Base-by-base conservation (phyloP, 2,113 vertebrate species). In the Sprattus sprattus region DNA sequence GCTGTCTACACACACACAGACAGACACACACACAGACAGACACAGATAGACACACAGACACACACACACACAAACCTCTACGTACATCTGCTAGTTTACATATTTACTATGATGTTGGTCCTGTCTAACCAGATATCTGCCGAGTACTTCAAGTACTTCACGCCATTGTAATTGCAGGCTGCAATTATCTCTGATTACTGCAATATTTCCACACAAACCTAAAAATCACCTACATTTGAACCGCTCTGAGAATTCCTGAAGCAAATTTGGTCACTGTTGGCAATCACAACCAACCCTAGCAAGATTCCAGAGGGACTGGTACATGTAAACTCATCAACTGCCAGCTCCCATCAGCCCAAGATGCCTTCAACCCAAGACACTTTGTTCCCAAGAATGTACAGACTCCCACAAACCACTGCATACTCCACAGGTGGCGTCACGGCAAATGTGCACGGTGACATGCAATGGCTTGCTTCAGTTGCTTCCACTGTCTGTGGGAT, bases 401-500 rank as follows among this genome's bases (percentile, higher is more conserved):
- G 45, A 50, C 85, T 32, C 6, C 64, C 28, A 32, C 64, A 32
- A 71, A 71, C 64, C n/a, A 28, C 64, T 32, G 64, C 64, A 71
- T 71, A 4, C 64, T 71, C 10, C 25, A 71, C 25, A 71, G 64
- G 64, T 71, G 64, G 32, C 46, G n/a, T 46, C 28, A 83, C 16
- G 44, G 45, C 39, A 81, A 39, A 22, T 28, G 54, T 22, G 81
- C 50, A 49, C 84, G 47, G 81, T 83, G 88, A 90, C 94, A 88
- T 89, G 92, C 86, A 87, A 84, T 67, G 86, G 89, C 93, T 90
- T 91, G 92, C 82, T 90, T 85, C 86, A 78, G 82, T 89, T 49
- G 88, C 88, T 81, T 88, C 22, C 44, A 85, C 25, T 86, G 85
- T 78, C 18, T 85, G 85, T 81, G 85, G 57, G 60, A 85, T 90